Evolutionary conservation across 1,140 invertebrate species (phyloP), one percentile per base, ranked within the genome.

Genomic region (Melipona quadrifasciata): DNA sequence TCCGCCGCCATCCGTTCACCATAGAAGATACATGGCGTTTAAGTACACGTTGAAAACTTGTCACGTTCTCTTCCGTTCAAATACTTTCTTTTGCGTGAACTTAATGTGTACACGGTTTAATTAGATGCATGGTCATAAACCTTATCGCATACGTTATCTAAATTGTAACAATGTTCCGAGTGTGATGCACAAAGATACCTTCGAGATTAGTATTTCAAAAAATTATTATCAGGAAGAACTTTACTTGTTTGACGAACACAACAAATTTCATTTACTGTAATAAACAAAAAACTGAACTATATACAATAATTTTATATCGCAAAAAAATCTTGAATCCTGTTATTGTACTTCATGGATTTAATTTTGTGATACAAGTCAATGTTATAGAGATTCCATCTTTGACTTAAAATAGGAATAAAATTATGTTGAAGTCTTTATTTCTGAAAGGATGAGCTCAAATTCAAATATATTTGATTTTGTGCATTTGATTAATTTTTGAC

Each of bases 131-230:
- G 21, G 19, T 27, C 39, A 67, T 78, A 31, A 67, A 67, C 6
- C 27, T 65, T 53, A 78, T 78, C 61, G 19, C 0, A 34, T 16
- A 24, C 24, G 39, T 77, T 77, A 77, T 65, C 75, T 65, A 65
- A 51, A 65, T 27, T 27, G 5, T 53, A 78, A 47, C 47, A 31
- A 24, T 53, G 61, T 67, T 34, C 53, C 47, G 17, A 31, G 5
- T 31, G n/a, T 24, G 16, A 70, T 74, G 19, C 1, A 31, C 71
- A 53, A 17, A 4, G 19, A 68, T 34, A 34, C 19, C n/a, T 17
- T 27, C 14, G n/a, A 64, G 5, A 65, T 65, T 17, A 17, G n/a
- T 16, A 6, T 27, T 17, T 65, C 64, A 16, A 17, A 27, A 17
- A 61, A 61, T 61, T 61, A 4, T 61, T 61, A n/a, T 24, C n/a